A percentile compares a stretch with the other conserved stretches of the same genome.
Evolutionary conservation across 2,888 invertebrate species (phyloP).

Genomic region (Acleris sparsana): DNA sequence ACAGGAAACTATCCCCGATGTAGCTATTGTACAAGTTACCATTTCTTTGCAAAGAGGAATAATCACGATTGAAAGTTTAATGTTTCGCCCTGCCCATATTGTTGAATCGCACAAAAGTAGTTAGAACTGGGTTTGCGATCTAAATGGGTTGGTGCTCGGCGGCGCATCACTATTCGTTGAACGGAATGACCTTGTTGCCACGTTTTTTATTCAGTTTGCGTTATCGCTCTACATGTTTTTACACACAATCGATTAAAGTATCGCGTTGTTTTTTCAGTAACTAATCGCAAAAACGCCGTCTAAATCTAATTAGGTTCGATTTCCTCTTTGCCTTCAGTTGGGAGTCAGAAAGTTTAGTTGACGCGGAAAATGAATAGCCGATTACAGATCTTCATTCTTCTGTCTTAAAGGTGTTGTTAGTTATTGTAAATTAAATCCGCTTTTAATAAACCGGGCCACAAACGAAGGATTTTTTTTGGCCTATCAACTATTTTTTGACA

Average conservation of each 20-base stretch:
- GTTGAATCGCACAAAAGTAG: slow-evolving; percentile 41
- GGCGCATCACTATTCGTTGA: slow-evolving; percentile 48
- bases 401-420: too few species aligned
- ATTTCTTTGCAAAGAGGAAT: too few species aligned
- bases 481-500: too few species aligned
- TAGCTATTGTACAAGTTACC: too few species aligned
- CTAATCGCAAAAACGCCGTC: slow-evolving; percentile 40
- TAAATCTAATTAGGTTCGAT: slow-evolving; percentile 48
- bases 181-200: slow-evolving; percentile 54
- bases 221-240: slow-evolving; percentile 35
- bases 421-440: too few species aligned
- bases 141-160: slow-evolving; percentile 26
- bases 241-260: slow-evolving; percentile 49
- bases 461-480: too few species aligned
- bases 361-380: slow-evolving; percentile 41
- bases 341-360: slow-evolving; percentile 49
- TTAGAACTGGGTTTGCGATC: slow-evolving; percentile 31
- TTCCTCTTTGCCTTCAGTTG: slow-evolving; percentile 52
- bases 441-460: too few species aligned
- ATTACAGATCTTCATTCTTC: too few species aligned
- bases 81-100: too few species aligned
- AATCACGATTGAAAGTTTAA: too few species aligned
- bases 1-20: too few species aligned
- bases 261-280: slow-evolving; percentile 45
- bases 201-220: slow-evolving; percentile 53